phyloP scores from a whole-genome alignment of 2,888 invertebrate genomes.

The Rhynchonema sp. region DNA sequence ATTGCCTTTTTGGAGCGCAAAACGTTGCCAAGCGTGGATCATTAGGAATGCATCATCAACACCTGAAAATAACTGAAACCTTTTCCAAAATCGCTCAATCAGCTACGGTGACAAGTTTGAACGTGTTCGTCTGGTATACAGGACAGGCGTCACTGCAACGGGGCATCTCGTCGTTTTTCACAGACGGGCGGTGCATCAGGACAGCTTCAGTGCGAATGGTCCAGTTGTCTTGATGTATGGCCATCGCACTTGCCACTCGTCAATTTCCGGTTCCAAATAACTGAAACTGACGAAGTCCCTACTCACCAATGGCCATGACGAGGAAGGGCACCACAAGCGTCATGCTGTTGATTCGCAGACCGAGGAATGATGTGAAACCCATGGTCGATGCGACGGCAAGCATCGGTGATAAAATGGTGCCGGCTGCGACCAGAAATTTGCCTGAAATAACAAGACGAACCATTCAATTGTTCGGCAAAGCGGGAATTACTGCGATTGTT shows the following conservation, averaged over 20 bases:
- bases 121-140: too few relatives aligned
- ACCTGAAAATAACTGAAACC: too few relatives aligned
- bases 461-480: too few relatives aligned
- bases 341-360: conserved; percentile 19
- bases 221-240: too few relatives aligned
- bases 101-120: too few relatives aligned
- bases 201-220: too few relatives aligned
- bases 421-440: conserved; percentile 13
- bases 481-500: too few relatives aligned
- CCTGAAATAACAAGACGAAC: too few relatives aligned
- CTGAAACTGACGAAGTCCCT: background rate
- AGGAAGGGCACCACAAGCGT: conserved; percentile 25
- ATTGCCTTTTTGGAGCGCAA: conserved; percentile 4
- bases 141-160: too few relatives aligned
- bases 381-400: conserved; percentile 22
- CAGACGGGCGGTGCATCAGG: too few relatives aligned
- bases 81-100: too few relatives aligned
- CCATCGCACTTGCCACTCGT: conserved; percentile 8
- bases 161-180: too few relatives aligned
- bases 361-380: conserved; percentile 18
- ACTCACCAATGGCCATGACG: conserved; percentile 22
- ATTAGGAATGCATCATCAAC: conserved; percentile 22
- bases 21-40: conserved; percentile 22
- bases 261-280: background rate
- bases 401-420: conserved; percentile 19